Conservation (phyloP, 2,113 vertebrate species). For the Mustela lutreola region DNA sequence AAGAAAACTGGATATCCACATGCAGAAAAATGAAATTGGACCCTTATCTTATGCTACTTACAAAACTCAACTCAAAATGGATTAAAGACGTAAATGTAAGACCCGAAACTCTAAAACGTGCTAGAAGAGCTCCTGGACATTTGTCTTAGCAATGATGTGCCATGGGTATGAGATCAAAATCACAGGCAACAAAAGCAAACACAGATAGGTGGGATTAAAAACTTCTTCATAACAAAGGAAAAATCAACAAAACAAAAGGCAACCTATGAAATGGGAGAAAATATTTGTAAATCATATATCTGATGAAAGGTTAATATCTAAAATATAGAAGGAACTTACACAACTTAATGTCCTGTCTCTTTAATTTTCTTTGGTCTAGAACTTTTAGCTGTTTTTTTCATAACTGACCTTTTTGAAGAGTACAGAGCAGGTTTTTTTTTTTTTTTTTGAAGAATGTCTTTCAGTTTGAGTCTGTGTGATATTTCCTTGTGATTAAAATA, state of each 20-base stretch:
- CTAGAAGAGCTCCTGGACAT: neutral
- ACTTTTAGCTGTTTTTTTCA: neutral
- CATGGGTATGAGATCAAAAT: neutral
- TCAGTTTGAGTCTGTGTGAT: neutral
- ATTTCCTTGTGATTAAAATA: neutral
- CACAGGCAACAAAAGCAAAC: neutral
- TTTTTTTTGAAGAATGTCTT: slow-evolving; percentile 21
- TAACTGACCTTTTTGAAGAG: neutral
- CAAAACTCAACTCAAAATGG: neutral
- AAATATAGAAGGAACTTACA: neutral
- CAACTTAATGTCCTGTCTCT: neutral
- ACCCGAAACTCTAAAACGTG: neutral
- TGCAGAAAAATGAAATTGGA: neutral
- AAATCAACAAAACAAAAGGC: neutral
- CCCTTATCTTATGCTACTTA: neutral
- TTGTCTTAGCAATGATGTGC: neutral
- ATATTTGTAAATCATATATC: neutral
- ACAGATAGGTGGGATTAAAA: neutral
- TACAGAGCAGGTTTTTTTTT: neutral
- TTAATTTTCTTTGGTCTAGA: neutral
- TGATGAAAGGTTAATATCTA: neutral
- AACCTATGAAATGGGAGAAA: neutral
- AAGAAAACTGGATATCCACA: neutral
- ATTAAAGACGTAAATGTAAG: neutral
- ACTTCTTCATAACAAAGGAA: neutral